phyloP scores from a whole-genome alignment of 2,797 vertebrate species.

The Pangasius sanitwongsei region DNA sequence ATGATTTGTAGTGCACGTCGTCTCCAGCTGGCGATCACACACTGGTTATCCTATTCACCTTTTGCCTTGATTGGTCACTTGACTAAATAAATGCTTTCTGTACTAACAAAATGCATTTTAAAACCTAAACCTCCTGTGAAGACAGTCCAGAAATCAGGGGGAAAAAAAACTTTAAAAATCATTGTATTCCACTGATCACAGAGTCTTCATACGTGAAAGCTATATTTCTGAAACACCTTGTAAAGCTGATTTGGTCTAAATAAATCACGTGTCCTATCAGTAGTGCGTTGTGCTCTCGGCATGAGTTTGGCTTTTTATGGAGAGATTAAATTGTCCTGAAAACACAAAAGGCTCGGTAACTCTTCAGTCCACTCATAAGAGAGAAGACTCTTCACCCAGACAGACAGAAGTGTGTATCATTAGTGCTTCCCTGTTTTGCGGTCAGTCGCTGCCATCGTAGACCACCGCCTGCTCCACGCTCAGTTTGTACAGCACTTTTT shows the following conservation, averaged over 20 bases:
- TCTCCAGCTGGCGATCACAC: not conserved
- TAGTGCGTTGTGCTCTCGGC: not conserved
- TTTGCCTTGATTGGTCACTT: not conserved
- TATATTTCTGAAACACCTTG: not conserved
- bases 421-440: slow-evolving; percentile 61
- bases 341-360: not conserved
- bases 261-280: not conserved
- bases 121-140: not conserved
- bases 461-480: slow-evolving; percentile 82
- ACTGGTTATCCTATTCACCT: no score
- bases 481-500: slow-evolving; percentile 91
- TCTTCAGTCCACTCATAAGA: not conserved
- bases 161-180: not conserved
- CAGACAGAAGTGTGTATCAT: slow-evolving; percentile 4
- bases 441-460: slow-evolving; percentile 85
- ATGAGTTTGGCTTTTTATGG: not conserved
- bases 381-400: not conserved
- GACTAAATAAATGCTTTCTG: not conserved
- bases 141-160: not conserved
- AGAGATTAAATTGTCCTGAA: not conserved
- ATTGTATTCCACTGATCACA: not conserved
- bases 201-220: not conserved
- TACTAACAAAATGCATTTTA: not conserved
- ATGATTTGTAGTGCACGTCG: slow-evolving; percentile 35
- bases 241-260: not conserved